Evolutionary conservation across 2,113 vertebrate species (phyloP).

Genomic region (Garra rufa): DNA sequence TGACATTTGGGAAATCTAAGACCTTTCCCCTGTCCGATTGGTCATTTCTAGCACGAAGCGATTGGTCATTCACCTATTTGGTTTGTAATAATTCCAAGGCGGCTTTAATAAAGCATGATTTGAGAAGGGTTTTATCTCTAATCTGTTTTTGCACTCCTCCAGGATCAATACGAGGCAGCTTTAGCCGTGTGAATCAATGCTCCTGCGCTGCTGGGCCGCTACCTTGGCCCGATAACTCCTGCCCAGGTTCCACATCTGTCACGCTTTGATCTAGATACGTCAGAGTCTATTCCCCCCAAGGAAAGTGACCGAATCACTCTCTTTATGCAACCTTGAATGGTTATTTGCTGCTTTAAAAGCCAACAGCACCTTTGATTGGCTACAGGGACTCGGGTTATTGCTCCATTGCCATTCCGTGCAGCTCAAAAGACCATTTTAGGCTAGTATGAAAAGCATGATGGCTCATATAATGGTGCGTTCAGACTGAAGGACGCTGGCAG

Average conservation of each 20-base stretch:
- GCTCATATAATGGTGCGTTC: background rate
- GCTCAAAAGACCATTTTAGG: background rate
- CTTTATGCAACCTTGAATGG: slow-evolving; percentile 29
- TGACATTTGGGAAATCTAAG: background rate
- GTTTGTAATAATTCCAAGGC: slow-evolving; percentile 4
- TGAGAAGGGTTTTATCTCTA: slow-evolving; percentile 4
- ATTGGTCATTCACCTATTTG: background rate
- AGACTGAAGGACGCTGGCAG: background rate
- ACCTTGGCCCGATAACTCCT: slow-evolving; percentile 25
- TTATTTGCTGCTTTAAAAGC: slow-evolving; percentile 13
- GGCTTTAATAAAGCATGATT: background rate
- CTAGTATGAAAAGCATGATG: background rate
- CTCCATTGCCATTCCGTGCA: background rate
- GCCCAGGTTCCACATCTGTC: slow-evolving; percentile 28
- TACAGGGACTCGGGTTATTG: background rate
- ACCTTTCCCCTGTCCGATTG: background rate
- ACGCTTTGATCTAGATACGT: slow-evolving; percentile 31
- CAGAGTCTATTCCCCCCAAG: slow-evolving; percentile 7
- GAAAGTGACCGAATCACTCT: slow-evolving; percentile 9
- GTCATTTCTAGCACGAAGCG: background rate
- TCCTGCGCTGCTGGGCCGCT: background rate
- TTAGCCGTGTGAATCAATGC: slow-evolving; percentile 30
- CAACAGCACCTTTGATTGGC: slow-evolving; percentile 1
- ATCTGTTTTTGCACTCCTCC: slow-evolving; percentile 17
- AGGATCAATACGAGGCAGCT: background rate